Evolutionary conservation across 2,113 vertebrate genomes (phyloP).

Genomic region (Chamaetylas fuelleborni): DNA sequence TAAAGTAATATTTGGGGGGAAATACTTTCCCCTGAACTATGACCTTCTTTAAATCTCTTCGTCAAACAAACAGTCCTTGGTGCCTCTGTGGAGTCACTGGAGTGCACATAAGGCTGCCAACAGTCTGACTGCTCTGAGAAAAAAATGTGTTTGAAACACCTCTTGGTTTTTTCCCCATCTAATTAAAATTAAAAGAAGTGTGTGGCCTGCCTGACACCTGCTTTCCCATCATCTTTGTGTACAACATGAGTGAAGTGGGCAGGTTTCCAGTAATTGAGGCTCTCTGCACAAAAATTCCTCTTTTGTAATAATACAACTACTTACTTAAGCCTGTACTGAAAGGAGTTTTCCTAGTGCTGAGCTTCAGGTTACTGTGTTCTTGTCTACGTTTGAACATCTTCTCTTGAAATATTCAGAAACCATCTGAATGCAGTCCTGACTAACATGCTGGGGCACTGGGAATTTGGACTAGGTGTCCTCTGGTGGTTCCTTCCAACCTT

Average conservation of each 20-base stretch:
- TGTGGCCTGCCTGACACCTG: neutral
- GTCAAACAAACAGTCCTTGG: neutral
- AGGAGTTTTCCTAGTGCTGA: neutral
- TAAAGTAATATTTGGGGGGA: neutral
- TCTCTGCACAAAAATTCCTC: neutral
- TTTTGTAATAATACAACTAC: neutral
- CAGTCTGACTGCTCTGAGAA: neutral
- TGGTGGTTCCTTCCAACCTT: neutral
- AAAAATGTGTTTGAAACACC: neutral
- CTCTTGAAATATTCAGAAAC: neutral
- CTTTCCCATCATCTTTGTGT: neutral
- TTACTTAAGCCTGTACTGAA: neutral
- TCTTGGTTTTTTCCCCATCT: neutral
- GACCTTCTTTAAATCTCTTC: neutral
- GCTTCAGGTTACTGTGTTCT: neutral
- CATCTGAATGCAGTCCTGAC: neutral
- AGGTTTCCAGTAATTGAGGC: neutral
- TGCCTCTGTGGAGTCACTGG: neutral
- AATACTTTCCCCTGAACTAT: neutral
- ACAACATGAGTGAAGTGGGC: neutral
- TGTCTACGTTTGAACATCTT: neutral
- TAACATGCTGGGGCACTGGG: neutral
- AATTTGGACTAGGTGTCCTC: neutral
- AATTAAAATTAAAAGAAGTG: neutral
- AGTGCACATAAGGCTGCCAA: neutral